These are phyloP conservation scores for Engystomops pustulosus DNA, from an alignment of 2,113 vertebrate species.

Conservation along the genomic window DNA sequence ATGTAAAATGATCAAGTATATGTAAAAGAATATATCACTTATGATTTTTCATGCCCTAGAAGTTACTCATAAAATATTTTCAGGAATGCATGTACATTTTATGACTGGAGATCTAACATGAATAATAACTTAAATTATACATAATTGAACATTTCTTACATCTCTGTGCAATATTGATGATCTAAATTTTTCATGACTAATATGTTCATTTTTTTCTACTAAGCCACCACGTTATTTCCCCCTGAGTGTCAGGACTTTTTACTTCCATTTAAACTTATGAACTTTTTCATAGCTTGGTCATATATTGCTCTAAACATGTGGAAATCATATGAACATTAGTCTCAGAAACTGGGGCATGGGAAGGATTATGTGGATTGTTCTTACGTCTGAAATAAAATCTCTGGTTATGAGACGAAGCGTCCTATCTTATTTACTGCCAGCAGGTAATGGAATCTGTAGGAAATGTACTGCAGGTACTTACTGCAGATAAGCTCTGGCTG, in stretches of 20 bases:
- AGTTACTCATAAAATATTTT: conserved; percentile 66
- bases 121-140: conserved; percentile 71
- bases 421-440: neutral
- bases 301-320: conserved; percentile 13
- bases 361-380: neutral
- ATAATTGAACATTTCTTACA: conserved; percentile 73
- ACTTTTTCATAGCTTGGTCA: conserved; percentile 2
- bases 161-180: conserved; percentile 68
- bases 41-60: conserved; percentile 64
- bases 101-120: conserved; percentile 70
- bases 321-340: neutral
- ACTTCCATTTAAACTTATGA: conserved; percentile 52
- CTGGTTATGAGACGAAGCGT: neutral
- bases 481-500: neutral
- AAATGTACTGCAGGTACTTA: neutral
- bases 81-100: conserved; percentile 67
- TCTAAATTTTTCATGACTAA: conserved; percentile 73
- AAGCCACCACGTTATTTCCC: conserved; percentile 66
- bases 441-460: neutral
- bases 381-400: conserved; percentile 3
- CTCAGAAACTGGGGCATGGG: neutral
- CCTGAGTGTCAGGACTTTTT: conserved; percentile 61
- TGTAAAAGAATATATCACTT: conserved; percentile 42
- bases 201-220: conserved; percentile 67
- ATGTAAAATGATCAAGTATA: conserved; percentile 1